A percentile compares a stretch with the other conserved stretches of the same genome.
phyloP scores from a whole-genome alignment of 2,113 vertebrate genomes.

The Lycocorax pyrrhopterus region DNA sequence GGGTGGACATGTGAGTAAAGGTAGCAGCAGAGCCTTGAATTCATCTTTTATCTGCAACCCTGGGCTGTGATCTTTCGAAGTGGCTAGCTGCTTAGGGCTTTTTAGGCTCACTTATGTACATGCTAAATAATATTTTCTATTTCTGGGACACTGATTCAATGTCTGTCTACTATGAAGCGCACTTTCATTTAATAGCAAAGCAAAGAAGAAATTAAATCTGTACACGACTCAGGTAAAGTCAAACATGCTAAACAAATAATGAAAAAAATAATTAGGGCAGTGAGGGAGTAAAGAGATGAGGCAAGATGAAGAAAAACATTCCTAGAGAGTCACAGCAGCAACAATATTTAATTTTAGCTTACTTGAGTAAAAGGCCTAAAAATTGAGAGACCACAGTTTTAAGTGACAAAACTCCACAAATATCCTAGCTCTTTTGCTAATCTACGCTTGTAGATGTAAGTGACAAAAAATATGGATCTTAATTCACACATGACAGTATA shows the following conservation, averaged over 20 bases:
- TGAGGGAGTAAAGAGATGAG: not conserved
- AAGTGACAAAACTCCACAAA: not conserved
- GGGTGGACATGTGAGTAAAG: not conserved
- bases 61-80: not conserved
- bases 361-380: not conserved
- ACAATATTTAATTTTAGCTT: not conserved
- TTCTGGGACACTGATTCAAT: not conserved
- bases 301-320: not conserved
- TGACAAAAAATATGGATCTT: not conserved
- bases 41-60: not conserved
- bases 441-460: not conserved
- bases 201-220: not conserved
- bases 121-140: not conserved
- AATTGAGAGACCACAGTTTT: not conserved
- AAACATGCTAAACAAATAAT: not conserved
- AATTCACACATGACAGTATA: not conserved
- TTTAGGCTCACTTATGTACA: not conserved
- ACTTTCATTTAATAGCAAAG: not conserved
- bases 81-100: not conserved
- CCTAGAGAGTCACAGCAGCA: not conserved
- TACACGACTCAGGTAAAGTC: not conserved
- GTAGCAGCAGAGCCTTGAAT: not conserved
- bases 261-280: not conserved
- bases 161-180: not conserved
- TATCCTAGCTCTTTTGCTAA: not conserved